Conservation (phyloP, 2,113 vertebrate genomes). For the Theristicus caerulescens region DNA sequence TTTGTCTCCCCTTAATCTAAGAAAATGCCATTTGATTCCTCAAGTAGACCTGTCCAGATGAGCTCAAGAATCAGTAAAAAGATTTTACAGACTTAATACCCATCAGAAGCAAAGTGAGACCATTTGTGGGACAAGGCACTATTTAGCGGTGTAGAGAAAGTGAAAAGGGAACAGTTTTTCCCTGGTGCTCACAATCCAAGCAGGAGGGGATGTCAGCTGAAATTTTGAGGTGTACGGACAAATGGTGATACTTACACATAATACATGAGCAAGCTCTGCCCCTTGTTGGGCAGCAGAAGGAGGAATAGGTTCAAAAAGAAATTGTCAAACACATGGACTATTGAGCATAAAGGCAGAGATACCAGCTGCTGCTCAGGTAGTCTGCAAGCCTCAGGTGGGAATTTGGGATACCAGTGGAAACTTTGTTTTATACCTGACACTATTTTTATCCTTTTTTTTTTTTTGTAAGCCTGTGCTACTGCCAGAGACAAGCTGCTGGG, state of each 20-base stretch:
- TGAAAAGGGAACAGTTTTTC: background rate
- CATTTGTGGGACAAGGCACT: background rate
- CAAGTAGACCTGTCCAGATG: background rate
- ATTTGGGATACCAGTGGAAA: background rate
- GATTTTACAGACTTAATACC: background rate
- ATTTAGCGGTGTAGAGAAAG: background rate
- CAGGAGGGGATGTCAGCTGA: background rate
- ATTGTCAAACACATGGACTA: background rate
- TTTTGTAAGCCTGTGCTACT: background rate
- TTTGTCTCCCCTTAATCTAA: background rate
- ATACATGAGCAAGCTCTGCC: background rate
- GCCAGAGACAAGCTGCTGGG: background rate
- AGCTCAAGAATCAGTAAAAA: background rate
- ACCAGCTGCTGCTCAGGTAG: background rate
- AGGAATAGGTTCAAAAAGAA: background rate
- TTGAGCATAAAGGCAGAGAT: background rate
- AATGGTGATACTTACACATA: background rate
- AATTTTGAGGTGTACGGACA: background rate
- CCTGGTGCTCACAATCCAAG: background rate
- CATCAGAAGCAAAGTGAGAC: background rate
- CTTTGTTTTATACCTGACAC: background rate
- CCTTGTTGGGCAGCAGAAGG: background rate
- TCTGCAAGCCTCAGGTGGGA: background rate
- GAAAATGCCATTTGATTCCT: background rate
- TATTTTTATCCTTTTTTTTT: background rate